phyloP scores from a whole-genome alignment of 2,113 vertebrate species.

The Melospiza melodia region DNA sequence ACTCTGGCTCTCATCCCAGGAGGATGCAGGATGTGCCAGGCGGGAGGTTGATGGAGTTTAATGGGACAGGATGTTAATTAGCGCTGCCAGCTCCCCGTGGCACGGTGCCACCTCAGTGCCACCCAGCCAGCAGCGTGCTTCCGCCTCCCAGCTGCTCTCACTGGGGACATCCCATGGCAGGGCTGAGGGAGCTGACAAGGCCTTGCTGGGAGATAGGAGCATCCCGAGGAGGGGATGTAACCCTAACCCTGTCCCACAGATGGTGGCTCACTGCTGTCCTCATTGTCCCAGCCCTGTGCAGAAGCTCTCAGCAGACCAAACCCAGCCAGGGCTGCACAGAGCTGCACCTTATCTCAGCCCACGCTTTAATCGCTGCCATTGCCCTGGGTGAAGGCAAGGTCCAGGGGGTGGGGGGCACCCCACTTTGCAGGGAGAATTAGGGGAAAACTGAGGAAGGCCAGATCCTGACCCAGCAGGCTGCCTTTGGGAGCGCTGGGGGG shows the following conservation, averaged over 20 bases:
- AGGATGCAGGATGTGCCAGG: background rate
- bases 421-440: background rate
- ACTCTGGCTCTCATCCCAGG: background rate
- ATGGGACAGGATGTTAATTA: background rate
- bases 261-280: background rate
- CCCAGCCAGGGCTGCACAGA: background rate
- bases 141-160: background rate
- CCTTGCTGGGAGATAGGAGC: background rate
- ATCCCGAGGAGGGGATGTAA: background rate
- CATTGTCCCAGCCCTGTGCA: rapidly evolving
- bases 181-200: background rate
- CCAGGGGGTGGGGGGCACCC: background rate
- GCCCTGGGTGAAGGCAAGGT: background rate
- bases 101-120: background rate
- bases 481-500: background rate
- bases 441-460: background rate
- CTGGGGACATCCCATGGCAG: background rate
- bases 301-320: background rate
- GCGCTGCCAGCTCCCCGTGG: background rate
- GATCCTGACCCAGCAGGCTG: background rate
- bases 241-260: background rate
- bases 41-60: background rate
- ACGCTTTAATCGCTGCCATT: background rate
- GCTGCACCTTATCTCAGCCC: background rate
- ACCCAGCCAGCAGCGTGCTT: background rate